Conservation (phyloP, 2,888 invertebrate species). For the Orthosia gothica region DNA sequence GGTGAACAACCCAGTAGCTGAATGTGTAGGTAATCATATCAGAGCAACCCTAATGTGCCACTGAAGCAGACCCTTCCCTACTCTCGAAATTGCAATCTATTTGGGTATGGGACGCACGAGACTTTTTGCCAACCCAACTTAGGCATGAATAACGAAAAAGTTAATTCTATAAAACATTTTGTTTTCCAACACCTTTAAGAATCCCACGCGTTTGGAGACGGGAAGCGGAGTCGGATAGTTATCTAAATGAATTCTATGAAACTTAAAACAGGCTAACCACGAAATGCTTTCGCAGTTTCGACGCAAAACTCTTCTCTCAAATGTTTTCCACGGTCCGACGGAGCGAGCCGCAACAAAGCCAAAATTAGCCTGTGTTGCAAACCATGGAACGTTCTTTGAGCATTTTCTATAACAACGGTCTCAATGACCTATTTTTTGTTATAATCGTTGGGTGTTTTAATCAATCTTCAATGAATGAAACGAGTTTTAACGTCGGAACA, state of each 20-base stretch:
- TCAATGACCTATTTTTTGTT: conserved; percentile 69
- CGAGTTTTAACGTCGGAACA: conserved; percentile 60
- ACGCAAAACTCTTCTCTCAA: conserved; percentile 67
- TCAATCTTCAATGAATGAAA: conserved; percentile 68
- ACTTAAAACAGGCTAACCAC: conserved; percentile 65
- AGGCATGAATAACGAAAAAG: conserved; percentile 54
- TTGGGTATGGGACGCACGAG: conserved; percentile 42
- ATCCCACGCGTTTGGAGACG: conserved; percentile 31
- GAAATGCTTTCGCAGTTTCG: conserved; percentile 65
- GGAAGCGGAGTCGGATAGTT: conserved; percentile 31
- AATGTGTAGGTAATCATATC: conserved; percentile 60
- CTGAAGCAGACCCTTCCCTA: conserved; percentile 42
- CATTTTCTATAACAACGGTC: conserved; percentile 65
- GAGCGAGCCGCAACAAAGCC: conserved; percentile 72
- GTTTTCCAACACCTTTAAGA: conserved; percentile 37
- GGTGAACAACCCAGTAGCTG: conserved; percentile 42
- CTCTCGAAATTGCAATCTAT: conserved; percentile 60
- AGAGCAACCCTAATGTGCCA: conserved; percentile 39
- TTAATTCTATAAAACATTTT: conserved; percentile 62
- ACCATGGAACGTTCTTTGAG: conserved; percentile 67
- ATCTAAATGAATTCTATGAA: conserved; percentile 58
- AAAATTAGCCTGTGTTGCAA: conserved; percentile 72
- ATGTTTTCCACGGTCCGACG: conserved; percentile 67
- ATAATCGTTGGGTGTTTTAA: conserved; percentile 70
- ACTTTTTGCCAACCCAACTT: conserved; percentile 52